Conservation (phyloP, 2,888 invertebrate genomes). For the Clivina fossor region DNA sequence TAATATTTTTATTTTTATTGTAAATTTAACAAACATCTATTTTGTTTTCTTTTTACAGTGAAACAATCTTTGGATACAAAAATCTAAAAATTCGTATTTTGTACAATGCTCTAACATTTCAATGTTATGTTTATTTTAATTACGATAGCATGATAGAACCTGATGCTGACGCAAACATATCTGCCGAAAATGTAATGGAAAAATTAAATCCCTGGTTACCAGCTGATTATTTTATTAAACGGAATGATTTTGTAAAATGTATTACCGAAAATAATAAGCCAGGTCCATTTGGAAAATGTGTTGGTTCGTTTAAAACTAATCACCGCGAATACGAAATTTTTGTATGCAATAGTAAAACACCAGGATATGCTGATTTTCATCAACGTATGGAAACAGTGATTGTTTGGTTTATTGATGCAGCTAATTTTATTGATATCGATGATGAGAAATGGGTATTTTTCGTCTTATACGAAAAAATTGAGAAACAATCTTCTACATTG, state of each 20-base stretch:
- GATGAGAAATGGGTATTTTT: slow-evolving; percentile 92
- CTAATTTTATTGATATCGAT: slow-evolving; percentile 88
- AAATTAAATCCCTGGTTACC: slow-evolving; percentile 48
- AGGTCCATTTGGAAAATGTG: slow-evolving; percentile 45
- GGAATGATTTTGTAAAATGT: slow-evolving; percentile 42
- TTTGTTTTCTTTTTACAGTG: slow-evolving; percentile 50
- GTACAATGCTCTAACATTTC: slow-evolving; percentile 79
- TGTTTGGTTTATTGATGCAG: slow-evolving; percentile 95
- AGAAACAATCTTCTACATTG: slow-evolving; percentile 43
- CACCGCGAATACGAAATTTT: slow-evolving; percentile 9
- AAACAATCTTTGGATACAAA: slow-evolving; percentile 92
- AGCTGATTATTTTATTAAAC: slow-evolving; percentile 41
- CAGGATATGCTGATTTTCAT: slow-evolving; percentile 79
- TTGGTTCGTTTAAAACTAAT: slow-evolving; percentile 35
- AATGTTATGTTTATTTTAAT: slow-evolving; percentile 76
- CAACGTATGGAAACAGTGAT: slow-evolving; percentile 86
- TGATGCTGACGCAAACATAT: slow-evolving; percentile 40
- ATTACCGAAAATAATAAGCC: slow-evolving; percentile 44
- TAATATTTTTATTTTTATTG: slow-evolving; percentile 35
- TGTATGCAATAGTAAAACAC: slow-evolving; percentile 67
- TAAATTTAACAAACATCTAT: slow-evolving; percentile 46
- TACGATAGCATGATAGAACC: slow-evolving; percentile 67
- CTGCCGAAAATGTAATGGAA: slow-evolving; percentile 45
- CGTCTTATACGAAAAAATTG: slow-evolving; percentile 64
- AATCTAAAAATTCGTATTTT: slow-evolving; percentile 76